Base-by-base conservation (phyloP, 2,113 vertebrate species). In the Lophura nycthemera region DNA sequence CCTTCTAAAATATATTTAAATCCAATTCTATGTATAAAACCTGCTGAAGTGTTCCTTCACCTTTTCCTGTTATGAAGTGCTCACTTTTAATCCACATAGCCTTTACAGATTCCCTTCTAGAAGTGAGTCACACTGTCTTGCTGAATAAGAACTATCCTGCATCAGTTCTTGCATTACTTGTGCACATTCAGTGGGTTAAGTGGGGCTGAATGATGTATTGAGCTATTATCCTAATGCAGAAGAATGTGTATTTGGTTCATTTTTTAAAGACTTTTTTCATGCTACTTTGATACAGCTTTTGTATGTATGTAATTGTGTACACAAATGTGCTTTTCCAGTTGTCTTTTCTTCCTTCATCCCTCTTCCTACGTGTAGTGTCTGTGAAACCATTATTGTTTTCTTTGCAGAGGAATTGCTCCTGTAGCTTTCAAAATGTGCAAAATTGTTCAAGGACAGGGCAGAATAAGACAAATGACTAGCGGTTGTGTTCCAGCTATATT, bases 391-490 rank as follows among this genome's bases (percentile, higher is more conserved):
- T 78, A 45, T 69, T 90, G 73, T 82, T 93, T 94, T 70, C 67
- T 59, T 90, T 8, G 11, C 54, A 72, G 1, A 89, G 84, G 79
- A 89, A 82, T 75, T 88, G 52, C 47, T 93, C 61, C 66, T 3
- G 3, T 70, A 94, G 83, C 80, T 88, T 94, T 96, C 88, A 86
- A 84, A 90, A 84, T 78, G 11, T 75, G 88, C 91, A 87, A 79
- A 91, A 92, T 92, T 12, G 24, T 95, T 92, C 73, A 96, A 94
- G 86, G 90, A 70, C 81, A 92, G 86, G 86, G 77, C 83, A 95
- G 93, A 84, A 90, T 95, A 93, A 67, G 64, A 88, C 74, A 63
- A 95, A 78, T 86, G 80, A 88, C 86, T 90, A 74, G 88, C 73
- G 78, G 86, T 86, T 96, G 92, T 78, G 94, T 95, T 92, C 71